These are phyloP conservation scores for Alligator mississippiensis DNA, from an alignment of 2,113 vertebrate genomes.

Conservation along the genomic window DNA sequence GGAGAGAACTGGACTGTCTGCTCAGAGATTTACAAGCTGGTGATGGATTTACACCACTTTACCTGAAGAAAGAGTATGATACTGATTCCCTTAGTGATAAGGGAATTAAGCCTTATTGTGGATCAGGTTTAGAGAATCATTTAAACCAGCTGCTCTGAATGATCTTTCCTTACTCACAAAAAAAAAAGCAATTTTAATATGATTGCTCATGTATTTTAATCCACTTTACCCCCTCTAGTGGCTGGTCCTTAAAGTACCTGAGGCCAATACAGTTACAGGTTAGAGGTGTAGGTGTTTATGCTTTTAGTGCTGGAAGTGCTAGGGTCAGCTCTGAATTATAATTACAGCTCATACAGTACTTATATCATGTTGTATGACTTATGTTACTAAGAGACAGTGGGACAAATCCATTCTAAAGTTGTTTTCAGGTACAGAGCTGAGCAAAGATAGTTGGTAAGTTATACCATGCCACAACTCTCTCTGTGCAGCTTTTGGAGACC, in stretches of 20 bases:
- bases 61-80: background rate
- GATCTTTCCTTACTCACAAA: conserved; percentile 30
- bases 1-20: background rate
- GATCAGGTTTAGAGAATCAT: background rate
- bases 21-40: background rate
- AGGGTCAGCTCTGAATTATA: conserved; percentile 17
- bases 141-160: background rate
- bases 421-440: conserved; percentile 7
- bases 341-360: background rate
- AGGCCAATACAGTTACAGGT: background rate
- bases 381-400: conserved; percentile 43
- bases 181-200: conserved; percentile 28
- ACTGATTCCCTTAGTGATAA: conserved; percentile 8
- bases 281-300: background rate
- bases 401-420: conserved; percentile 35
- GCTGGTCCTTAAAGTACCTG: background rate
- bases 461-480: too few species aligned
- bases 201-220: conserved; percentile 31
- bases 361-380: background rate
- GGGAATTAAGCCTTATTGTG: conserved; percentile 34
- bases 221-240: background rate
- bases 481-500: background rate
- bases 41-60: background rate
- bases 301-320: conserved; percentile 30
- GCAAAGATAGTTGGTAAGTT: background rate